Conservation (phyloP, 2,113 vertebrate species). For the Gnathonemus echidnorhynchus region DNA sequence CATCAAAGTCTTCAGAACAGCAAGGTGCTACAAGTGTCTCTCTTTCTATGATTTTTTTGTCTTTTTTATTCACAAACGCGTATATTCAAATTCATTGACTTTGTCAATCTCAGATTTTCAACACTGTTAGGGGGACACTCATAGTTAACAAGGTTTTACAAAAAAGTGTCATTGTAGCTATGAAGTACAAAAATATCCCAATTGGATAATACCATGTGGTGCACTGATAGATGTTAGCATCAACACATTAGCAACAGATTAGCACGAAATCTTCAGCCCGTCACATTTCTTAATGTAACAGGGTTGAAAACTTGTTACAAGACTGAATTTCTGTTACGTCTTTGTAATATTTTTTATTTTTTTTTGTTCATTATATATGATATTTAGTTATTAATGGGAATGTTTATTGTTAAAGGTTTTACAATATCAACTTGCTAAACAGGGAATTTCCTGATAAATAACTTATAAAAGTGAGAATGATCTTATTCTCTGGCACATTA, state of each 20-base stretch:
- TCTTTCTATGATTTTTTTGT: not conserved
- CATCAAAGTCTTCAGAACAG: not conserved
- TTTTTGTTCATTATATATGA: not conserved
- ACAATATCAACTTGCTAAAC: not conserved
- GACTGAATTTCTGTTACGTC: not conserved
- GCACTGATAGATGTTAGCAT: not conserved
- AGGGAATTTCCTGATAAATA: not conserved
- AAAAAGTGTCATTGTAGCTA: not conserved
- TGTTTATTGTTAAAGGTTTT: not conserved
- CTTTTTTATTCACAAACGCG: not conserved
- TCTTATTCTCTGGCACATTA: not conserved
- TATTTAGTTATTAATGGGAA: not conserved
- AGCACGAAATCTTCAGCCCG: not conserved
- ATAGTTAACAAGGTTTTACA: not conserved
- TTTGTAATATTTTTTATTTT: not conserved
- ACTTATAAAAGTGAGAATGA: not conserved
- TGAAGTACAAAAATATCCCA: not conserved
- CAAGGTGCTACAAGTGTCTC: not conserved
- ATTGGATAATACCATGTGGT: not conserved
- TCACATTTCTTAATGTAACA: not conserved
- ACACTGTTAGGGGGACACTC: not conserved
- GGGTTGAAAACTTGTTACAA: not conserved
- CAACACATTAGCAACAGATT: not conserved
- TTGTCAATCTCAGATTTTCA: not conserved
- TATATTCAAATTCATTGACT: not conserved